phyloP scores from a whole-genome alignment of 2,888 invertebrate genomes.

The Rhagonycha lutea region DNA sequence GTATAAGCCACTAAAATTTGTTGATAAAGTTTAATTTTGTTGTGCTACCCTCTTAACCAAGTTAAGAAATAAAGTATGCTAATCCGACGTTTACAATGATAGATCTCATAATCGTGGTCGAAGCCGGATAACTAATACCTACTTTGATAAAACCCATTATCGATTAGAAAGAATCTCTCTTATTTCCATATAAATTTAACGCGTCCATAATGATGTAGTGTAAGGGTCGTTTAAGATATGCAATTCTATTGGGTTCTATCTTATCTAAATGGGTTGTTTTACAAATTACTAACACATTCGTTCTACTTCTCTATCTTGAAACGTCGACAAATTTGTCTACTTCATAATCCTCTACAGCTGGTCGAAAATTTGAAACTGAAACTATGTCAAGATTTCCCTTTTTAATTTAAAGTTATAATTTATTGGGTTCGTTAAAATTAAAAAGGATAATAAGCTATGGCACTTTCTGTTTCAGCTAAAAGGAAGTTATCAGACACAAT shows the following conservation, averaged over 20 bases:
- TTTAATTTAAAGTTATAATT: slow-evolving; percentile 34
- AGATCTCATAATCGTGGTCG: slow-evolving; percentile 36
- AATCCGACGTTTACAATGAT: slow-evolving; percentile 40
- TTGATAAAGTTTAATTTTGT: not conserved
- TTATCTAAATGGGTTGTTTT: slow-evolving; percentile 26
- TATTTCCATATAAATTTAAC: not conserved
- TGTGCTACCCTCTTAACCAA: not conserved
- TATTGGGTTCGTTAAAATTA: slow-evolving; percentile 28
- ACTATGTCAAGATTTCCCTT: slow-evolving; percentile 28
- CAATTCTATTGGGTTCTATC: slow-evolving; percentile 2
- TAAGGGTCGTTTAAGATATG: not conserved
- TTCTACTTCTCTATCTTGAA: slow-evolving; percentile 10
- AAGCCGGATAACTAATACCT: slow-evolving; percentile 35
- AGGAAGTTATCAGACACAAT: not conserved
- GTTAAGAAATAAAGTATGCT: slow-evolving; percentile 17
- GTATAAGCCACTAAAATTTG: not conserved
- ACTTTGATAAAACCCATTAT: slow-evolving; percentile 30
- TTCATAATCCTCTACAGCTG: slow-evolving; percentile 15
- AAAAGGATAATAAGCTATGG: not conserved
- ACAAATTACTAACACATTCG: slow-evolving; percentile 25
- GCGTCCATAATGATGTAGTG: not conserved
- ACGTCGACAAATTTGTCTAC: slow-evolving; percentile 21
- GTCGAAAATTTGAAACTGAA: slow-evolving; percentile 26
- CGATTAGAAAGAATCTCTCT: not conserved
- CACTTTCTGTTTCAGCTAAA: not conserved